A percentile compares a stretch with the other conserved stretches of the same genome.
phyloP scores from a whole-genome alignment of 2,888 invertebrate genomes.

The Hipparchia semele region DNA sequence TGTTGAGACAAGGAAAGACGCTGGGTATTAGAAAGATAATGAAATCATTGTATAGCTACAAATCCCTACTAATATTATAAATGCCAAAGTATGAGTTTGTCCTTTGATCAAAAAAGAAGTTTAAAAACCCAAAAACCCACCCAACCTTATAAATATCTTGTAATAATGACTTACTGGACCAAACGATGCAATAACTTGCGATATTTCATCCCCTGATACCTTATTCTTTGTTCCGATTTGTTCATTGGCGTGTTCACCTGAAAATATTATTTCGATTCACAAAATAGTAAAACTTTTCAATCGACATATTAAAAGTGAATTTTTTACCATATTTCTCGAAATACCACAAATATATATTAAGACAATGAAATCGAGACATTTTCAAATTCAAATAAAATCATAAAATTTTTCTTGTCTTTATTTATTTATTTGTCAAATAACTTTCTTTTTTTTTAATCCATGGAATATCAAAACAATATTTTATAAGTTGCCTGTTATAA shows the following conservation, averaged over 20 bases:
- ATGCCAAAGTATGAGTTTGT: no score
- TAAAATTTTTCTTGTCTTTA: neutral
- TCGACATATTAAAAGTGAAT: neutral
- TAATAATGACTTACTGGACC: constrained; percentile 64
- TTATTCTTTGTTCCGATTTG: constrained; percentile 68
- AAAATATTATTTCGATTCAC: constrained; percentile 2
- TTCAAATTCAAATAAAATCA: constrained; percentile 8
- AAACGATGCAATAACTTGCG: constrained; percentile 74
- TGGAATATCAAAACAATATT: neutral
- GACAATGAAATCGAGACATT: constrained; percentile 40
- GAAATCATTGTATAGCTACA: no score
- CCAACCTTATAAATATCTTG: no score
- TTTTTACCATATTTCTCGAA: constrained; percentile 31
- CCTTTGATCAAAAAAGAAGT: no score
- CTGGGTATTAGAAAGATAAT: no score
- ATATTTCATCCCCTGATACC: constrained; percentile 72
- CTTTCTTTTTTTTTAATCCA: neutral
- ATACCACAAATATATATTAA: constrained; percentile 41
- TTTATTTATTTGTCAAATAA: neutral
- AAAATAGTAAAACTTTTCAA: neutral
- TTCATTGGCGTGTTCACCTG: constrained; percentile 78
- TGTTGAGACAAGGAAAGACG: no score
- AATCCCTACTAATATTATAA: no score
- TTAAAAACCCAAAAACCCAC: no score
- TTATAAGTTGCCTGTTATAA: neutral